Evolutionary conservation across 2,888 invertebrate species (phyloP).

Genomic region (Onthophagus sagittarius): DNA sequence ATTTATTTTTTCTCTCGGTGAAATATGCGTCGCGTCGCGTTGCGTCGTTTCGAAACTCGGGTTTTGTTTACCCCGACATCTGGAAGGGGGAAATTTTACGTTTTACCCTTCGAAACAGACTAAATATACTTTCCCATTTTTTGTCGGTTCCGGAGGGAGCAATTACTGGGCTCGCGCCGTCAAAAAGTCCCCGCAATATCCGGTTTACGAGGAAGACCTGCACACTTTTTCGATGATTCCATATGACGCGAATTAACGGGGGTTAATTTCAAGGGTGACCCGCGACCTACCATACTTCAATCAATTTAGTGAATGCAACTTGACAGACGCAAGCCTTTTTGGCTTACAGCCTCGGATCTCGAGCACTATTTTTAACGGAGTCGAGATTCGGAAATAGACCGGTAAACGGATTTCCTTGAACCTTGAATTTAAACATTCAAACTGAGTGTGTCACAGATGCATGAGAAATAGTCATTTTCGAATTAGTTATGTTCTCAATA

Average conservation of each 20-base stretch:
- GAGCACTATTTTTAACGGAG: background rate
- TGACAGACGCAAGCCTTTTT: background rate
- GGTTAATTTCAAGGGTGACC: background rate
- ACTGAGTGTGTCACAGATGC: background rate
- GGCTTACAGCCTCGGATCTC: background rate
- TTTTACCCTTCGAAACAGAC: background rate
- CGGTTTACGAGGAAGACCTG: background rate
- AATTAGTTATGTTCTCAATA: too few relatives aligned
- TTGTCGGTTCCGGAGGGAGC: background rate
- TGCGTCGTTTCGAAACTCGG: background rate
- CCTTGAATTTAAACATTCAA: background rate
- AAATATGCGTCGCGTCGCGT: background rate
- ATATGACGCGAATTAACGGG: background rate
- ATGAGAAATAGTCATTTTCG: too few relatives aligned
- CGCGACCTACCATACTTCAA: background rate
- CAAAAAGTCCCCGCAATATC: background rate
- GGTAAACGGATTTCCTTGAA: background rate
- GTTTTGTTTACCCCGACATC: background rate
- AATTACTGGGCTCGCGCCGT: background rate
- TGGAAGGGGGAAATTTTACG: background rate
- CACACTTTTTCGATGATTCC: background rate
- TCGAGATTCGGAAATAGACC: background rate
- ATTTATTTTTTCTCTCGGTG: background rate
- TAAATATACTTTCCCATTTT: background rate
- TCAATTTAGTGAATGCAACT: background rate